Percentiles rank a stretch among this genome's conserved stretches.
These are phyloP conservation scores for Australoheros facetus DNA, from an alignment of 2,797 vertebrate species.

Conservation along the genomic window DNA sequence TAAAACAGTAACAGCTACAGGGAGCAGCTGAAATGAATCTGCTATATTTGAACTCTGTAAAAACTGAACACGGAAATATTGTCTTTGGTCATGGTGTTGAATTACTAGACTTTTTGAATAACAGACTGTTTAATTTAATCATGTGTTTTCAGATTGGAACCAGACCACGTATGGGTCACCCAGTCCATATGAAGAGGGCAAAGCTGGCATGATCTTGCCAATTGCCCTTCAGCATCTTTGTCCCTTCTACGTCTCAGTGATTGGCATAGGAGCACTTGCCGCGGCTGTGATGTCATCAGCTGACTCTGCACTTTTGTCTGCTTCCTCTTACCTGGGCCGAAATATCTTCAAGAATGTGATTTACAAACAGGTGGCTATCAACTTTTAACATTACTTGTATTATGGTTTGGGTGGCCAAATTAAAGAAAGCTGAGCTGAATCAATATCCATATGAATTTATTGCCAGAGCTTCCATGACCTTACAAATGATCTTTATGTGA, in stretches of 20 bases:
- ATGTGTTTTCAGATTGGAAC: constrained; percentile 59
- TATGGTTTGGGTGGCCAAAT: too few species aligned
- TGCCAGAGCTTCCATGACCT: background rate
- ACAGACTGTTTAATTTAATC: background rate
- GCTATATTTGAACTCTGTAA: background rate
- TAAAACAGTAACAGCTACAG: background rate
- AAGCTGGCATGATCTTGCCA: constrained; percentile 54
- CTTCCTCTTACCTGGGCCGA: constrained; percentile 60
- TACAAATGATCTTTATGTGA: too few species aligned
- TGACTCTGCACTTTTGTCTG: constrained; percentile 70
- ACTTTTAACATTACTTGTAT: too few species aligned
- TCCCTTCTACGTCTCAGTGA: constrained; percentile 42
- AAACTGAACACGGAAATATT: background rate
- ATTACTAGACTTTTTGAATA: too few species aligned
- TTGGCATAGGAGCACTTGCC: constrained; percentile 51
- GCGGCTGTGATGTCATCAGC: constrained; percentile 66
- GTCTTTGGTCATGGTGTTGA: background rate
- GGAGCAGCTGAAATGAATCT: background rate
- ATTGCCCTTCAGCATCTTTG: constrained; percentile 56
- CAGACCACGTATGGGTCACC: constrained; percentile 48
- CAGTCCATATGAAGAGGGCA: constrained; percentile 39
- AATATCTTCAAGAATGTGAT: constrained; percentile 63
- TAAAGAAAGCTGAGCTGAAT: background rate
- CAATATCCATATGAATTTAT: background rate
- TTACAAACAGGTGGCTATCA: constrained; percentile 31